phyloP scores from a whole-genome alignment of 1,140 invertebrate genomes.

The Pogonomyrmex barbatus region DNA sequence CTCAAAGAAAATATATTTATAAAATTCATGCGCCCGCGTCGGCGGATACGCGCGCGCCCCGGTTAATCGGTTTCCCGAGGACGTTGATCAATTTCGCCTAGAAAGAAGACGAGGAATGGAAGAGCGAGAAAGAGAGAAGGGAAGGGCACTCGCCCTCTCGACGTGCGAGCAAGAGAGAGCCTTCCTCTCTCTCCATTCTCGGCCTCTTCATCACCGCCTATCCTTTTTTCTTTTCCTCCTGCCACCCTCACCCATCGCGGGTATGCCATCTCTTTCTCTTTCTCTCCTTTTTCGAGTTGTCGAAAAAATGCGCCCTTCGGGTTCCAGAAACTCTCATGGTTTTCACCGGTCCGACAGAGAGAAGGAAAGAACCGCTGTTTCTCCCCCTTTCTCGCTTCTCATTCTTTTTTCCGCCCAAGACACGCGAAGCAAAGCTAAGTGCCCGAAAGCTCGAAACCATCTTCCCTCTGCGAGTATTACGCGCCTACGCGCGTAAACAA shows the following conservation, averaged over 20 bases:
- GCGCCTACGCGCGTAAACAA: conserved; percentile 17
- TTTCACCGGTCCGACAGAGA: conserved; percentile 72
- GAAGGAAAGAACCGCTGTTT: conserved; percentile 4
- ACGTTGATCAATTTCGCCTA: conserved; percentile 75
- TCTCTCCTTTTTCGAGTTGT: conserved; percentile 62
- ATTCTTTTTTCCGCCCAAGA: conserved; percentile 9
- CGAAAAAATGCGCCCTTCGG: conserved; percentile 74
- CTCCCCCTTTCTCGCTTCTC: neutral
- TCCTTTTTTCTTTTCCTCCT: conserved; percentile 43
- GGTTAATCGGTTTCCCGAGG: conserved; percentile 76
- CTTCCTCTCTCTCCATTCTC: conserved; percentile 48
- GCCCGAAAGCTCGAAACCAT: conserved; percentile 20
- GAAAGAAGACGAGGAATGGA: conserved; percentile 49
- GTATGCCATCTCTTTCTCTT: neutral
- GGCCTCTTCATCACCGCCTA: conserved; percentile 70
- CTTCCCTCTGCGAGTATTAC: conserved; percentile 26
- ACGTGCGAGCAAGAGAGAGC: conserved; percentile 12
- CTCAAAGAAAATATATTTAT: conserved; percentile 76
- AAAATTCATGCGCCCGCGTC: conserved; percentile 69
- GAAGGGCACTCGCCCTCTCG: conserved; percentile 43
- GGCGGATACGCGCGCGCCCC: conserved; percentile 60
- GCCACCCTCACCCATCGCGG: conserved; percentile 28
- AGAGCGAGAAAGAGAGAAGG: conserved; percentile 1
- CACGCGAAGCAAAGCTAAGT: conserved; percentile 31
- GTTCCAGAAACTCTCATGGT: conserved; percentile 67